These are phyloP conservation scores for Metopia argyrocephala DNA, from an alignment of 2,888 invertebrate genomes.

Conservation along the genomic window DNA sequence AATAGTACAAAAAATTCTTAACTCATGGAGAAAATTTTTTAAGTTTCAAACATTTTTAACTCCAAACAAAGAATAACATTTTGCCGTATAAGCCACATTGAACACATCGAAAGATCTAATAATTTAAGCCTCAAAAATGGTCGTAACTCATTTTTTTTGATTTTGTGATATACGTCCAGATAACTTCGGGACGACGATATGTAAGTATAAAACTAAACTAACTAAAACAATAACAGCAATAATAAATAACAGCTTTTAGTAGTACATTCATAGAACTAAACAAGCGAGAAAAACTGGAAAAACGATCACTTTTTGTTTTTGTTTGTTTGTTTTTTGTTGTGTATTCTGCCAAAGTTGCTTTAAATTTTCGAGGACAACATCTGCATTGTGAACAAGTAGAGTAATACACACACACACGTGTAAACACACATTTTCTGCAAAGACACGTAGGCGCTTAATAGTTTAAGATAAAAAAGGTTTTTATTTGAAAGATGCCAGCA, in stretches of 20 bases:
- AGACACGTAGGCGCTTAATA: neutral
- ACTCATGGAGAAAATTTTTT: too few relatives aligned
- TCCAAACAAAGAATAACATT: too few relatives aligned
- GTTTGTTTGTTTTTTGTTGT: slow-evolving; percentile 17
- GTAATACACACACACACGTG: neutral
- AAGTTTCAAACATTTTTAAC: too few relatives aligned
- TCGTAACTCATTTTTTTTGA: too few relatives aligned
- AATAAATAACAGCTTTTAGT: slow-evolving; percentile 18
- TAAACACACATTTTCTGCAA: neutral
- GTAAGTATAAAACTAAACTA: too few relatives aligned
- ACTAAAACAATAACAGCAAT: neutral
- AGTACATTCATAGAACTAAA: slow-evolving; percentile 39
- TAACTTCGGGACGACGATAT: too few relatives aligned
- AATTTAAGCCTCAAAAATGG: too few relatives aligned
- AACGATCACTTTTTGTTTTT: slow-evolving; percentile 27
- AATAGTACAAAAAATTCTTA: too few relatives aligned
- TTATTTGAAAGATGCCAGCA: too few relatives aligned
- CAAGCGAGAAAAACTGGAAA: slow-evolving; percentile 56
- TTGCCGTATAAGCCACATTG: too few relatives aligned
- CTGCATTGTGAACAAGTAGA: slow-evolving; percentile 13
- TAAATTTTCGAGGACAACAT: slow-evolving; percentile 52
- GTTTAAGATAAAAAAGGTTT: neutral
- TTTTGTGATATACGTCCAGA: too few relatives aligned
- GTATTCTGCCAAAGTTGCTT: neutral
- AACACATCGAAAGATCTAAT: too few relatives aligned